Conservation (phyloP, 2,888 invertebrate species). For the Pycnomerus fuliginosus region DNA sequence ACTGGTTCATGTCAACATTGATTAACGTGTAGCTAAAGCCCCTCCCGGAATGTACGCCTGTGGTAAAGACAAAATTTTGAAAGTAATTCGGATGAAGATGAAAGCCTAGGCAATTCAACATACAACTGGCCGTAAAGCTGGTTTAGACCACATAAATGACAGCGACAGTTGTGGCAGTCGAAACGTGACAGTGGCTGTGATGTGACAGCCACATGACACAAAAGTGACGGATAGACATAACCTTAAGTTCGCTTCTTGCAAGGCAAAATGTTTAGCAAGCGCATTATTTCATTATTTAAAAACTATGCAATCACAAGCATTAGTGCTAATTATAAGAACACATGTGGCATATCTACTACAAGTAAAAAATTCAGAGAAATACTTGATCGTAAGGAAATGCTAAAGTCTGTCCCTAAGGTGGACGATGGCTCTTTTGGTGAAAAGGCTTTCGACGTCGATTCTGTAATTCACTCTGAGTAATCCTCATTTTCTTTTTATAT, state of each 20-base stretch:
- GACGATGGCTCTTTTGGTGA: conserved; percentile 83
- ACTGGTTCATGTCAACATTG: too few species aligned
- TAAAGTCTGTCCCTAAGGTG: conserved; percentile 54
- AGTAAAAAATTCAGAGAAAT: conserved; percentile 46
- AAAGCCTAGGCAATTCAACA: too few species aligned
- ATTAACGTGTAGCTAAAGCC: too few species aligned
- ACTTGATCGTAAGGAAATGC: conserved; percentile 58
- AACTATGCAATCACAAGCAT: conserved; percentile 1
- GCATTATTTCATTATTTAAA: conserved; percentile 8
- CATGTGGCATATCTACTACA: conserved; percentile 6
- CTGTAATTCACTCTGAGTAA: conserved; percentile 61
- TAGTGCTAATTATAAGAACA: neutral
- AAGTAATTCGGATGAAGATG: too few species aligned
- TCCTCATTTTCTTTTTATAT: conserved; percentile 5
- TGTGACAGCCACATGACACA: too few species aligned
- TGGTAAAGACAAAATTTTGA: too few species aligned
- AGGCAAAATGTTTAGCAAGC: conserved; percentile 10
- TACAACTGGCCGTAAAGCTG: too few species aligned
- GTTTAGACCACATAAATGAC: too few species aligned
- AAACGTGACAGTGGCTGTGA: too few species aligned
- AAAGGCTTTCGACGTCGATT: conserved; percentile 68
- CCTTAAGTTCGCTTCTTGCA: conserved; percentile 9
- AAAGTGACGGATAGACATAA: conserved; percentile 8
- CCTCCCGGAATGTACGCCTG: too few species aligned
- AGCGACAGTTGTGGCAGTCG: too few species aligned